Evolutionary conservation across 1,140 invertebrate species (phyloP), one percentile per base, ranked within the genome.

Genomic region (Limonius californicus): DNA sequence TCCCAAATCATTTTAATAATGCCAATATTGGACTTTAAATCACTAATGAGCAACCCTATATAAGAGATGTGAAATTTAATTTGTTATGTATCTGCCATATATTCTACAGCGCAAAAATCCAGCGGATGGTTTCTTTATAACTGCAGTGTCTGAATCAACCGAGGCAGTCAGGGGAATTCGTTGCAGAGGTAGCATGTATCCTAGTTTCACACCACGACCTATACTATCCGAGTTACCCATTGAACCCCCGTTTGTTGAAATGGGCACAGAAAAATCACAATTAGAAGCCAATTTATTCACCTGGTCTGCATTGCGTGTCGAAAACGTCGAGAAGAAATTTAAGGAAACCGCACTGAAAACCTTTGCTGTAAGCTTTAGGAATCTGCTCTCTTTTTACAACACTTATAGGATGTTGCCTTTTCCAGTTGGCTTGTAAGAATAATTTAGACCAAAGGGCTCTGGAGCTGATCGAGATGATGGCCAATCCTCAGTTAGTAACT

Each of bases 161-260:
- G 87, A 91, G 74, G 88, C 85, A 54, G 81, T 94, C 2, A 83
- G 89, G 15, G 91, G 88, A 32, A 87, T 98, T 47, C 79, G 91
- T 8, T 98, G 95, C 70, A 92, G 94, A 76, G 95, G 94, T 15
- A 83, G 86, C 16, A 83, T 85, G 30, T 97, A 93, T 80, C 96
- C 96, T 3, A 82, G 86, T 9, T 93, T 93, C 0, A 85, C 88
- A 47, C 95, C 95, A 1, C 83, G 88, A 58, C 95, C 95, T 2
- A 89, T 89, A 61, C 78, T 94, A 0, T 82, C 84, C 20, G 87
- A 94, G 72, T 71, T 93, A 59, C 76, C 82, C 27, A 77, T 91
- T 69, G 78, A 82, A 73, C 82, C 88, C 30, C 92, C 94, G 1
- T 76, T 97, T 4, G 94, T 92, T 75, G 92, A 96, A 74, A 70